Base-by-base conservation (phyloP, 2,113 vertebrate species). In the Brevimyrus niger region DNA sequence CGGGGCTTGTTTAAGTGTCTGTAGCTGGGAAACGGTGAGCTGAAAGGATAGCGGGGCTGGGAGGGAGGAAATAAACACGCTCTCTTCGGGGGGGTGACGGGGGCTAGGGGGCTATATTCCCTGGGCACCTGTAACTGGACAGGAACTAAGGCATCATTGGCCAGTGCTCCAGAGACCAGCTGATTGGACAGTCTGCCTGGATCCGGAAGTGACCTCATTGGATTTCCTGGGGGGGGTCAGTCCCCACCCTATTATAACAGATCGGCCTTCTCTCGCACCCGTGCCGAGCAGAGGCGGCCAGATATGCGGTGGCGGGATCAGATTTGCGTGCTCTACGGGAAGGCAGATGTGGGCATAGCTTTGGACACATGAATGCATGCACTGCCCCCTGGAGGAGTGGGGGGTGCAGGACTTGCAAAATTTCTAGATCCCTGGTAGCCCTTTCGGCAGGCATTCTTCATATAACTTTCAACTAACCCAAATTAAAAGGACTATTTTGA, bases 51-150 rank as follows among this genome's bases (percentile, higher is more conserved):
- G 96, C 19, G 73, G 35, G 31, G 31, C 69, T 35, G 27, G 35
- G 35, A 31, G 73, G 73, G 73, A 80, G 61, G 61, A 65, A 65
- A 69, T 69, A 27, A 27, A 69, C n/a, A 31, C 11, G n/a, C n/a
- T 31, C n/a, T 69, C n/a, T 69, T 69, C 27, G 21, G 15, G 35
- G 73, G 73, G 73, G 19, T 80, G 73, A 42, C 31, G 17, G 73
- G 73, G 35, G 73, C 73, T 42, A 8, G 35, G 73, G 35, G 73
- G 31, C 13, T 35, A 96, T 95, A 96, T 97, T 97, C 97, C 97
- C 97, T 93, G 96, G 97, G 97, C 96, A 96, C 95, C 96, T 97
- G 97, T 97, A 97, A 97, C 97, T 97, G 97, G 97, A 97, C 97
- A 95, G 97, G 98, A 96, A 97, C 73, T 80, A 96, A 97, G 96